These are phyloP conservation scores for Antennarius maculatus DNA, from an alignment of 2,797 vertebrate species.

Conservation along the genomic window DNA sequence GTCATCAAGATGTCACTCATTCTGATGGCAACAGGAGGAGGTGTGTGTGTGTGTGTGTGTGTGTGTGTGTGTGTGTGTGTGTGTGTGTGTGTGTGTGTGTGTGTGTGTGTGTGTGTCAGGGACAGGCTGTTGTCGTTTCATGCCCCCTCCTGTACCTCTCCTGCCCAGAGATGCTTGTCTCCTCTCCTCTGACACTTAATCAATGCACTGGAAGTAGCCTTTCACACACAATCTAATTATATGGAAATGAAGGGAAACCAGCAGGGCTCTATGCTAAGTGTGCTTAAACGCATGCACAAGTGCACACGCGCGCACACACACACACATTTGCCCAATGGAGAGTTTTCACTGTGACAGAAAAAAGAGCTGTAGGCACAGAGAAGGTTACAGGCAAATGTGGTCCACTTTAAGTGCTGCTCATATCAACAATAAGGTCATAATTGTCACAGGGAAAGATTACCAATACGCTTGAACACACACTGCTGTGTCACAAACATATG, in stretches of 20 bases:
- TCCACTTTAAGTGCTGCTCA: conserved; percentile 40
- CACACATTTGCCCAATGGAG: conserved; percentile 9
- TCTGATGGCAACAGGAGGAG: conserved; percentile 3
- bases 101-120: conserved; percentile 14
- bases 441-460: conserved; percentile 75
- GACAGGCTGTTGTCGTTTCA: conserved; percentile 60
- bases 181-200: conserved; percentile 87
- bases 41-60: not conserved
- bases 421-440: conserved; percentile 77
- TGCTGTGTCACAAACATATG: conserved; percentile 10
- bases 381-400: conserved; percentile 35
- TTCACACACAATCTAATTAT: conserved; percentile 97
- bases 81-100: no score
- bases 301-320: conserved; percentile 11
- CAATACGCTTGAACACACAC: conserved; percentile 5
- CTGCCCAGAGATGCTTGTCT: conserved; percentile 57
- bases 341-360: conserved; percentile 14
- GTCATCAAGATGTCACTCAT: conserved; percentile 9
- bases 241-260: conserved; percentile 91
- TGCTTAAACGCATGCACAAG: conserved; percentile 46
- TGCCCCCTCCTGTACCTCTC: conserved; percentile 59
- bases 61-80: no score
- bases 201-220: conserved; percentile 94
- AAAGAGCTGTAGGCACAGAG: conserved; percentile 23
- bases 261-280: conserved; percentile 85